These are phyloP conservation scores for Rhadina sibilatrix DNA, from an alignment of 2,113 vertebrate species.

Conservation along the genomic window DNA sequence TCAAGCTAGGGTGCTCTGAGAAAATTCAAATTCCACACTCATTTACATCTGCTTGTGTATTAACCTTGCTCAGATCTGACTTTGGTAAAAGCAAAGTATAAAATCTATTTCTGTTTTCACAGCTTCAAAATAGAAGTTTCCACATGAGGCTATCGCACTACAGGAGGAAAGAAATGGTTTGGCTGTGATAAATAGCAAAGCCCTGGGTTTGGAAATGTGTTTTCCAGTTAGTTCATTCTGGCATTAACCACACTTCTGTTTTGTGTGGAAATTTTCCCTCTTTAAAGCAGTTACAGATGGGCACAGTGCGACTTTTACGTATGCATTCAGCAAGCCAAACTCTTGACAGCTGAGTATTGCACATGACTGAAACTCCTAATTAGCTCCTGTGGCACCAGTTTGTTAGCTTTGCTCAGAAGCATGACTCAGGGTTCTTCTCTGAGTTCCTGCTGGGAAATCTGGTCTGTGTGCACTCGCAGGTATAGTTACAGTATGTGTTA, in stretches of 20 bases:
- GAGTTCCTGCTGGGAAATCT: neutral
- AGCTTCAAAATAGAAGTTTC: conserved; percentile 54
- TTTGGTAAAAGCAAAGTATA: neutral
- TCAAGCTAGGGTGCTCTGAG: neutral
- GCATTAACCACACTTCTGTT: neutral
- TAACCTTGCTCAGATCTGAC: neutral
- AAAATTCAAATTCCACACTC: neutral
- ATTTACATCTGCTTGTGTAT: neutral
- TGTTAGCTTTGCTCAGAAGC: neutral
- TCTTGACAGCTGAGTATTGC: neutral
- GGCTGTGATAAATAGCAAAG: conserved; percentile 25
- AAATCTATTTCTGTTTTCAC: conserved; percentile 18
- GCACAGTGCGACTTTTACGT: neutral
- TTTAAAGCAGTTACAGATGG: conserved; percentile 32
- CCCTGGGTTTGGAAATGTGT: conserved; percentile 17
- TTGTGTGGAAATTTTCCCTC: conserved; percentile 34
- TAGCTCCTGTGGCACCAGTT: neutral
- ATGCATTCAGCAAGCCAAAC: neutral
- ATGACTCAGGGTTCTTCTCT: neutral
- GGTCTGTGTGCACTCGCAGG: neutral
- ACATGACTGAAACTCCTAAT: neutral
- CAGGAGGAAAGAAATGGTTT: conserved; percentile 1
- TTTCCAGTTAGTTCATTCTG: conserved; percentile 53
- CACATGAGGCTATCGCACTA: neutral
- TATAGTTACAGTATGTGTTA: neutral